Percentiles rank a stretch among this genome's conserved stretches.
phyloP scores from a whole-genome alignment of 2,113 vertebrate species.

The Cochlearius cochlearius region DNA sequence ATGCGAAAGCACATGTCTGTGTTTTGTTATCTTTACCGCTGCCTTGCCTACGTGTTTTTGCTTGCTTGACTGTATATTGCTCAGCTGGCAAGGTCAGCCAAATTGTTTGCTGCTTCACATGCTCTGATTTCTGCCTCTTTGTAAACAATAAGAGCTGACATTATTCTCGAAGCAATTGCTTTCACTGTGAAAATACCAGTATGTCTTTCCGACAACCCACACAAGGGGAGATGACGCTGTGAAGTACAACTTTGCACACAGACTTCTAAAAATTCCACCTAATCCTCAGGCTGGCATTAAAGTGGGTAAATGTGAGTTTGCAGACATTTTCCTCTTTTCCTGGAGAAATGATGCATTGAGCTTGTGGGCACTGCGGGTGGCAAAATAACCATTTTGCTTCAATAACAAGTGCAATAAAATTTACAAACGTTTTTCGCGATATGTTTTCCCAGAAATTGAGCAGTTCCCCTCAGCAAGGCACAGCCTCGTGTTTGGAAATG shows the following conservation, averaged over 20 bases:
- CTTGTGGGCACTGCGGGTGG: neutral
- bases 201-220: neutral
- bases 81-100: neutral
- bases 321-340: neutral
- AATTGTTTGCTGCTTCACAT: neutral
- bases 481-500: neutral
- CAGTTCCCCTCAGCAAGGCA: neutral
- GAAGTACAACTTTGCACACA: neutral
- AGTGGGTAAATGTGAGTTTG: neutral
- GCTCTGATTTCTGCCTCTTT: neutral
- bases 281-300: neutral
- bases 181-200: neutral
- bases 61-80: neutral
- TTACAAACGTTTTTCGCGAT: neutral
- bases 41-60: neutral
- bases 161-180: neutral
- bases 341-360: neutral
- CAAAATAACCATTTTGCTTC: neutral
- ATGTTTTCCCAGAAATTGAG: neutral
- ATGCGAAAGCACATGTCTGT: neutral
- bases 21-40: neutral
- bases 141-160: neutral
- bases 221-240: fast-evolving
- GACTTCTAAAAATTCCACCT: neutral
- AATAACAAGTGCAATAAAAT: neutral